These are phyloP conservation scores for Percopsis omiscomaycus DNA, from an alignment of 2,797 vertebrate genomes.

Conservation along the genomic window DNA sequence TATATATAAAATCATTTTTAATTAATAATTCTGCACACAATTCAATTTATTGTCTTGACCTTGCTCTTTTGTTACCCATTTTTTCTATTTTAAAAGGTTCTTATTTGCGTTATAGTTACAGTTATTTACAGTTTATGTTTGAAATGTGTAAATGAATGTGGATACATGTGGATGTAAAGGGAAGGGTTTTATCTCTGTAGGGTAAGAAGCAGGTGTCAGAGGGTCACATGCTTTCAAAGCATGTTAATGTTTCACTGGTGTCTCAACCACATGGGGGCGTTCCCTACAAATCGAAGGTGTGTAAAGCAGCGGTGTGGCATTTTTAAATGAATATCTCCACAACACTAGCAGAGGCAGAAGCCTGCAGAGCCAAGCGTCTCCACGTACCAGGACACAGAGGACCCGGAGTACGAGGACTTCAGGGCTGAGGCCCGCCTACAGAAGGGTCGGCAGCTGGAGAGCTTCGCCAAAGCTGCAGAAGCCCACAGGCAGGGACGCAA, in stretches of 20 bases:
- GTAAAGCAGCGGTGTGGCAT: background rate
- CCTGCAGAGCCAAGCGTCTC: background rate
- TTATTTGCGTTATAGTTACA: too few relatives aligned
- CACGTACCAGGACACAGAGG: constrained; percentile 85
- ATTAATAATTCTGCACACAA: background rate
- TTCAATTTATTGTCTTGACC: background rate
- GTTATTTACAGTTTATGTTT: too few relatives aligned
- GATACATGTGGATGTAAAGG: too few relatives aligned
- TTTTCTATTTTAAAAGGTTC: background rate
- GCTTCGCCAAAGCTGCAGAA: constrained; percentile 88
- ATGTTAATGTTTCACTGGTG: too few relatives aligned
- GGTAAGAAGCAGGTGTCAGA: too few relatives aligned
- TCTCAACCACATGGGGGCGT: too few relatives aligned
- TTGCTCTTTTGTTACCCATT: background rate
- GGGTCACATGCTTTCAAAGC: too few relatives aligned
- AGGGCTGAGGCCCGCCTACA: constrained; percentile 90
- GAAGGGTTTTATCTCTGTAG: too few relatives aligned
- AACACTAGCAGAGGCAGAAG: constrained; percentile 48
- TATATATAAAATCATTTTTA: too few relatives aligned
- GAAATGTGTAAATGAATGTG: too few relatives aligned
- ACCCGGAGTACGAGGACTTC: constrained; percentile 90
- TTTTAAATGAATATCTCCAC: background rate
- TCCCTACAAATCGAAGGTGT: too few relatives aligned
- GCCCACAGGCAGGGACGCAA: constrained; percentile 88
- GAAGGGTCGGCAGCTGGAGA: constrained; percentile 84